A percentile compares a stretch with the other conserved stretches of the same genome.
These are phyloP conservation scores for Rhamnusium bicolor DNA, from an alignment of 2,888 invertebrate species.

Conservation along the genomic window DNA sequence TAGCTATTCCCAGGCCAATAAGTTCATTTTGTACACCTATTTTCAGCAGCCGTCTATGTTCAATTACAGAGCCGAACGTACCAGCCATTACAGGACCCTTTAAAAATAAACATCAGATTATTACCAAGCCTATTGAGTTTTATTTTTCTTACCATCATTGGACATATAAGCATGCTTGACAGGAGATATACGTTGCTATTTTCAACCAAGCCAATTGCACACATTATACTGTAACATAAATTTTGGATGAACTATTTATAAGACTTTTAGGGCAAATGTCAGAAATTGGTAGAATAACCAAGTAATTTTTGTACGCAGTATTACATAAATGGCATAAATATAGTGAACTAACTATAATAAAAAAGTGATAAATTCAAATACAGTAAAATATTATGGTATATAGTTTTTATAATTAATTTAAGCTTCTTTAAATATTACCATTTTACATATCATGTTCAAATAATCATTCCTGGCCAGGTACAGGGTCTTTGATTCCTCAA, in stretches of 20 bases:
- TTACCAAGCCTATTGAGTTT: neutral
- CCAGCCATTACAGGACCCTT: conserved; percentile 85
- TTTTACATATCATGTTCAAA: too few species aligned
- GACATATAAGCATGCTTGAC: conserved; percentile 87
- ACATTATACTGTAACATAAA: conserved; percentile 73
- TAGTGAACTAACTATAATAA: too few species aligned
- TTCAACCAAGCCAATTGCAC: conserved; percentile 82
- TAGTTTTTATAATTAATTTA: too few species aligned
- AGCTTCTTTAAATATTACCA: too few species aligned
- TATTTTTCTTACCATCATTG: conserved; percentile 77
- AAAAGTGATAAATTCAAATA: too few species aligned
- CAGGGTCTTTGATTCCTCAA: too few species aligned
- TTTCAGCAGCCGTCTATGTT: conserved; percentile 76
- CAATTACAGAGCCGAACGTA: conserved; percentile 82
- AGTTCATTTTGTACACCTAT: conserved; percentile 80
- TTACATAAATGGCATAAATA: too few species aligned
- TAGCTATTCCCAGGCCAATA: conserved; percentile 78
- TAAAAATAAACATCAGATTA: neutral
- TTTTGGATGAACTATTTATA: neutral
- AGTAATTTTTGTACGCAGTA: too few species aligned
- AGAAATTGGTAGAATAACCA: too few species aligned
- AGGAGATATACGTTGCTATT: conserved; percentile 83
- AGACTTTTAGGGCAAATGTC: too few species aligned
- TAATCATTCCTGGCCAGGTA: too few species aligned
- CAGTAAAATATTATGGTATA: too few species aligned